Evolutionary conservation across 2,113 vertebrate genomes (phyloP).

Genomic region (Centropristis striata): DNA sequence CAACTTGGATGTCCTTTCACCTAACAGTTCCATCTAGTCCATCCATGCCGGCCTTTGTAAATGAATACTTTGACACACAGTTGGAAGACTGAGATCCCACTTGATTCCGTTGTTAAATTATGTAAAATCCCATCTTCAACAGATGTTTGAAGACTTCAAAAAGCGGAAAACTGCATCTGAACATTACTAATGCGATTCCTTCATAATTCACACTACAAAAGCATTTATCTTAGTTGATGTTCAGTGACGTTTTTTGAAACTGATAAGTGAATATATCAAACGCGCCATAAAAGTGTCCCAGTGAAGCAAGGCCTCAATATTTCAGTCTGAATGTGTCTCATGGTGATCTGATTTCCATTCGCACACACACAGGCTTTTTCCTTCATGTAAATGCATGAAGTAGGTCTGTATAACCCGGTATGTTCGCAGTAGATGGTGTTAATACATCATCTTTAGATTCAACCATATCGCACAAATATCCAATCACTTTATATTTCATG

Average conservation of each 20-base stretch:
- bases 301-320: constrained; percentile 74
- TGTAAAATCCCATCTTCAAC: constrained; percentile 72
- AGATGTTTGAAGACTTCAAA: constrained; percentile 77
- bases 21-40: constrained; percentile 33
- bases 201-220: constrained; percentile 68
- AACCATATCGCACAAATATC: background rate
- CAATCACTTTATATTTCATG: background rate
- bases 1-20: constrained; percentile 24
- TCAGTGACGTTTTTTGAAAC: constrained; percentile 64
- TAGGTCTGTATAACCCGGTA: constrained; percentile 18
- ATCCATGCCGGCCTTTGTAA: constrained; percentile 26
- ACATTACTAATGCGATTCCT: constrained; percentile 66
- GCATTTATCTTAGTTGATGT: constrained; percentile 55
- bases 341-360: constrained; percentile 56
- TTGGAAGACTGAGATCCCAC: constrained; percentile 61
- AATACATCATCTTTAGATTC: constrained; percentile 33
- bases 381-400: constrained; percentile 62
- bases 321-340: constrained; percentile 66
- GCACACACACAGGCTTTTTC: constrained; percentile 22
- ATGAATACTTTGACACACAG: constrained; percentile 30
- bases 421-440: constrained; percentile 32
- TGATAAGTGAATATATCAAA: constrained; percentile 75
- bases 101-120: constrained; percentile 73
- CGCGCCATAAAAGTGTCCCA: constrained; percentile 65
- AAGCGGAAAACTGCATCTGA: constrained; percentile 71